phyloP scores from a whole-genome alignment of 2,113 vertebrate genomes.

The Poeciliopsis occidentalis region DNA sequence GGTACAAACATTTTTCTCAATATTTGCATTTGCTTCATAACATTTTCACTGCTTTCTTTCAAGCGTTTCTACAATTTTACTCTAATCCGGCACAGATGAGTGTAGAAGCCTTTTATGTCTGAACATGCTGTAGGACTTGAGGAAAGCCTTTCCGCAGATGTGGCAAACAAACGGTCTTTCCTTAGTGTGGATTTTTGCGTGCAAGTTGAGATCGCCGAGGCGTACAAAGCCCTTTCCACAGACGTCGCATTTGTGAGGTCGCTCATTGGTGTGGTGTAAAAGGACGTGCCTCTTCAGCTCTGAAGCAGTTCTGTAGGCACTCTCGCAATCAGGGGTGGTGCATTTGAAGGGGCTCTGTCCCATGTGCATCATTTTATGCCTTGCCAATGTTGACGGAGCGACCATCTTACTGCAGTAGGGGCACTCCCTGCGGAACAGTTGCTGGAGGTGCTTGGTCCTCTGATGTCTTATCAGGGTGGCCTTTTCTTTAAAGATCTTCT shows the following conservation, averaged over 20 bases:
- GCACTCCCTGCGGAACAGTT: constrained; percentile 50
- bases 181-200: constrained; percentile 45
- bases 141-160: constrained; percentile 61
- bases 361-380: constrained; percentile 66
- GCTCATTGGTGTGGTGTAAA: constrained; percentile 41
- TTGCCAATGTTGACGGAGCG: not conserved
- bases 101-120: constrained; percentile 63
- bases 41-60: too few species aligned
- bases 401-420: constrained; percentile 60
- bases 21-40: too few species aligned
- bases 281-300: constrained; percentile 65
- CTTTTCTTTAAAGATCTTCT: constrained; percentile 61
- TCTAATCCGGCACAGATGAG: constrained; percentile 12
- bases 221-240: constrained; percentile 63
- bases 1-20: not conserved
- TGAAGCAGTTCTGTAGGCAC: constrained; percentile 38
- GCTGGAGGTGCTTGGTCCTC: constrained; percentile 44
- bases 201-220: constrained; percentile 27
- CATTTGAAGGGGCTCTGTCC: constrained; percentile 68
- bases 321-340: constrained; percentile 41
- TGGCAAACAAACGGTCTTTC: constrained; percentile 60
- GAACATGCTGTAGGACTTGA: constrained; percentile 47
- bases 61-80: not conserved
- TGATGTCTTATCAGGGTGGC: constrained; percentile 60
- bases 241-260: constrained; percentile 49